phyloP scores from a whole-genome alignment of 2,888 invertebrate genomes.

The Pycnomerus fuliginosus region DNA sequence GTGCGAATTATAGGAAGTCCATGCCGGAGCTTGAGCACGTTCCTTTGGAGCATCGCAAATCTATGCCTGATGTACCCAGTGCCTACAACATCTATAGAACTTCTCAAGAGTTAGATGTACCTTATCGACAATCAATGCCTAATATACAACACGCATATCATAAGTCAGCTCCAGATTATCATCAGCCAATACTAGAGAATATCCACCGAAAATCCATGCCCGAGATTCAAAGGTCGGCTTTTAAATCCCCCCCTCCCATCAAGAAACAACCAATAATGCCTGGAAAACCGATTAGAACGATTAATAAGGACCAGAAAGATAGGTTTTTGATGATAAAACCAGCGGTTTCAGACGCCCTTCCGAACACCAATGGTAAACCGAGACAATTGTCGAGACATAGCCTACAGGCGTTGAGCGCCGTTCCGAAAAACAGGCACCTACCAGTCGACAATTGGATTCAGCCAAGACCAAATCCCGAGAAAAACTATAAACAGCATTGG shows the following conservation, averaged over 20 bases:
- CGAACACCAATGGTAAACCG: conserved; percentile 26
- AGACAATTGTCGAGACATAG: conserved; percentile 71
- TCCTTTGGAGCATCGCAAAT: conserved; percentile 37
- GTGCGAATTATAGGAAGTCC: conserved; percentile 46
- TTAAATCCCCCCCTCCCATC: conserved; percentile 44
- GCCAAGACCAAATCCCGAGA: conserved; percentile 61
- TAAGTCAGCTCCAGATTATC: conserved; percentile 27
- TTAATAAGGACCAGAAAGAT: conserved; percentile 36
- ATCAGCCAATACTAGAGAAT: conserved; percentile 26
- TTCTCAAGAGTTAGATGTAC: conserved; percentile 28
- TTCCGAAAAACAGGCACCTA: conserved; percentile 74
- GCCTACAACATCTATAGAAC: conserved; percentile 27
- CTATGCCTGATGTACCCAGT: conserved; percentile 34
- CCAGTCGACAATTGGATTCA: conserved; percentile 72
- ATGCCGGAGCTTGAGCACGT: conserved; percentile 46
- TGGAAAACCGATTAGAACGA: conserved; percentile 57
- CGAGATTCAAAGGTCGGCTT: conserved; percentile 49
- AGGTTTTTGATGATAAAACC: conserved; percentile 29
- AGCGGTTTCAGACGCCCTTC: conserved; percentile 26
- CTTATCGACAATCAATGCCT: conserved; percentile 47
- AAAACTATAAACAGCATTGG: conserved; percentile 84
- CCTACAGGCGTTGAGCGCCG: conserved; percentile 69
- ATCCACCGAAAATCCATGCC: conserved; percentile 48
- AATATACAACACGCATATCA: conserved; percentile 46
- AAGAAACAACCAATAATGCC: conserved; percentile 56